Base-by-base conservation (phyloP, 2,113 vertebrate species). In the Phalacrocorax brasilianus region DNA sequence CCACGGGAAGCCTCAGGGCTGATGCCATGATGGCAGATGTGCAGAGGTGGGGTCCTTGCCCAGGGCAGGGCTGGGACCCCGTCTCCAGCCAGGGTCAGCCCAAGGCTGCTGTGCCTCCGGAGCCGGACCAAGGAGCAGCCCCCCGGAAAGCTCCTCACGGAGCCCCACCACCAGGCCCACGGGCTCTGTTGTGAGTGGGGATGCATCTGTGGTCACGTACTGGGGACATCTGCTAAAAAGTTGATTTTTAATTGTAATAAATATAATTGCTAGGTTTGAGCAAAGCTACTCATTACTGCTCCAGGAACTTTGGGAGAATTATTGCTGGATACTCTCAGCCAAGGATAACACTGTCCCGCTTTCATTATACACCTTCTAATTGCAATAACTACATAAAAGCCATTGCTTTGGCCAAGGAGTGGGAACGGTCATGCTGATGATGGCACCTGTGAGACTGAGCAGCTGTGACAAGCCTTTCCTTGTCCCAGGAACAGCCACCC, bases 191-290 rank as follows among this genome's bases (percentile, higher is more conserved):
- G 33, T 1, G 33, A n/a, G 7, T 0, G 14, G 45, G 49, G 49
- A 35, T 18, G 6, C 2, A 0, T 18, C 49, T 10, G 66, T 14
- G 3, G 8, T 9, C 76, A 53, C 2, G 0, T 59, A 7, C 6
- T 24, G 52, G 55, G 21, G 38, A 52, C 16, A 2, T 0, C 32
- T 2, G 63, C 44, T 49, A 9, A 7, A 2, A 50, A 78, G 56
- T 0, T 50, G n/a, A 50, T 19, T 17, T 74, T 71, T 33, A 44
- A 33, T 50, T 44, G 33, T 33, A 13, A 33, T 8, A 27, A 58
- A n/a, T 26, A 5, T 14, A 40, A 61, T 27, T n/a, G 71, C 12
- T 58, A 6, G 26, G 8, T 62, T 47, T 40, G 55, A 49, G 42
- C 42, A 70, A 49, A 76, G 30, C 63, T 27, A 4, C 49, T 35